Evolutionary conservation across 2,888 invertebrate genomes (phyloP), one percentile per base, ranked within the genome.

Genomic region (Pandemis corylana): DNA sequence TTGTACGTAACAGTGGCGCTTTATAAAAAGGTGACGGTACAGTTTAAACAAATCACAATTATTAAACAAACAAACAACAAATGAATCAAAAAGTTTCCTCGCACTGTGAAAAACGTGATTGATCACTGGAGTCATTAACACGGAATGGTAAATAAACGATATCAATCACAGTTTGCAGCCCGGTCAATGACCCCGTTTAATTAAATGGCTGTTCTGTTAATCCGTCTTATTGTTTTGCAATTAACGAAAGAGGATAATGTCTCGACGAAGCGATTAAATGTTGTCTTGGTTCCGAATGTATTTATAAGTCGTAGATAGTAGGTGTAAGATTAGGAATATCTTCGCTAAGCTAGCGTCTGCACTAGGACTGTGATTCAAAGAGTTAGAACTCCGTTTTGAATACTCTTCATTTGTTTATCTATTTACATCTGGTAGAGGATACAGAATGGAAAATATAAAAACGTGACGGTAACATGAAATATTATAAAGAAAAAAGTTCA

Each of bases 111-210:
- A 20, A 42, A 66, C 66, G 66, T 66, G 59, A 71, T 66, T 41
- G 59, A 71, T 51, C 7, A 44, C 51, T 67, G 44, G 44, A 49
- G 46, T 13, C 5, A 65, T 71, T 63, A 42, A 42, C 65, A n/a
- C 10, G 2, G 20, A 46, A 66, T 51, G 15, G 42, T 44, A 53
- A 68, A 64, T n/a, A 71, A 70, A 67, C 44, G 62, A 71, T 75
- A 75, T 71, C 70, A 36, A 75, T 75, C 62, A 51, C 36, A 53
- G 42, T 44, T 51, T 28, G 51, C 53, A 53, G 41, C 53, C 61
- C 44, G 69, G 69, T 69, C 69, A 61, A 28, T 53, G 74, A 28
- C 68, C 64, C 68, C 56, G 68, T 46, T 59, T 59, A 49, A 68
- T 74, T 61, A 61, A 70, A 74, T 51, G 41, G 0, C 13, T 9